A percentile compares a stretch with the other conserved stretches of the same genome.
Evolutionary conservation across 2,888 invertebrate species (phyloP).

Genomic region (Melanargia galathea): DNA sequence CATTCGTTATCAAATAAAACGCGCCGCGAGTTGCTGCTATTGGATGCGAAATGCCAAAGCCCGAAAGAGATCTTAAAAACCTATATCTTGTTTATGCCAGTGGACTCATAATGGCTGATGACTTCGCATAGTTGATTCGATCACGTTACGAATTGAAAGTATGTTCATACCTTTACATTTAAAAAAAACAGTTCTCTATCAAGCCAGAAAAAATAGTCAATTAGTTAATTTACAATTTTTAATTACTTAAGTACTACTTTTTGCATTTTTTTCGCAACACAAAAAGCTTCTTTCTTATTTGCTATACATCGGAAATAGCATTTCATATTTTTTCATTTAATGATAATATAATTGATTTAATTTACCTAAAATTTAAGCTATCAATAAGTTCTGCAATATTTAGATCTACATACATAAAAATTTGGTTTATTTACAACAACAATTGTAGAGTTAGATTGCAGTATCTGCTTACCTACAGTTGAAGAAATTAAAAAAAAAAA

Average conservation of each 20-base stretch:
- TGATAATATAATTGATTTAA: constrained; percentile 27
- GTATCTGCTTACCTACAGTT: neutral
- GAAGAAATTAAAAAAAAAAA: no score
- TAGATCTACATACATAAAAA: constrained; percentile 23
- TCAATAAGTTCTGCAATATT: constrained; percentile 30
- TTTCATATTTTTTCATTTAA: neutral
- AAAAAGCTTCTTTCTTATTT: constrained; percentile 37
- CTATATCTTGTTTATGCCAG: no score
- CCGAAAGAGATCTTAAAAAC: no score
- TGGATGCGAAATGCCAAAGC: no score
- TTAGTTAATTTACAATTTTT: neutral
- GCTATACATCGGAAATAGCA: constrained; percentile 29
- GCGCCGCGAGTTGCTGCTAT: no score
- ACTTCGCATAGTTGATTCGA: no score
- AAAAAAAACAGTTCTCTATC: neutral
- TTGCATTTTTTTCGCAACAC: constrained; percentile 33
- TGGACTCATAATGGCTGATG: neutral
- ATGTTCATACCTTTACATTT: neutral
- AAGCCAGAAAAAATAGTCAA: neutral
- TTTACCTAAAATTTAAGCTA: constrained; percentile 16
- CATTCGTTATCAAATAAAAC: neutral
- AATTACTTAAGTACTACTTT: constrained; percentile 29
- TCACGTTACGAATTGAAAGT: no score
- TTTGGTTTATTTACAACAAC: constrained; percentile 40
- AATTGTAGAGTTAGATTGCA: constrained; percentile 22